phyloP scores from a whole-genome alignment of 2,888 invertebrate genomes.

The Tricholauxania praeusta region DNA sequence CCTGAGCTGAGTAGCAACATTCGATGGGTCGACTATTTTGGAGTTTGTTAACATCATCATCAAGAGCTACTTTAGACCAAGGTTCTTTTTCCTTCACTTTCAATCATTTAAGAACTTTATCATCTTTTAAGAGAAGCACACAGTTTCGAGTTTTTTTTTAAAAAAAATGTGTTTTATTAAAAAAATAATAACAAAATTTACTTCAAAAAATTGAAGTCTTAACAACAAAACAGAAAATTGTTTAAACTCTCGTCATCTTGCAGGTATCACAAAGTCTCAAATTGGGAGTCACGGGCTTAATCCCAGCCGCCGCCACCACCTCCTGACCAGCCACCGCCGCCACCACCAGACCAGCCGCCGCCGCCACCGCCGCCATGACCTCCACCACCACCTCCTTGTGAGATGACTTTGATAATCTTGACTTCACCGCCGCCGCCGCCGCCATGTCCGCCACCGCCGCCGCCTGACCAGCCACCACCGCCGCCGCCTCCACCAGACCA shows the following conservation, averaged over 20 bases:
- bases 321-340: constrained; percentile 33
- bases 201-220: constrained; percentile 9
- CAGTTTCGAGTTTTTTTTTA: too few species aligned
- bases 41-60: too few species aligned
- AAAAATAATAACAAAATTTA: not conserved
- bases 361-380: constrained; percentile 35
- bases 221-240: not conserved
- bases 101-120: too few species aligned
- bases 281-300: constrained; percentile 5
- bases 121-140: too few species aligned
- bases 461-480: constrained; percentile 32
- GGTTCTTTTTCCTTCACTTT: too few species aligned
- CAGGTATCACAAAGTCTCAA: constrained; percentile 7
- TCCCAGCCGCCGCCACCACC: constrained; percentile 33
- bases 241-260: not conserved
- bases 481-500: constrained; percentile 30
- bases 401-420: constrained; percentile 37
- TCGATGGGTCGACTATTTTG: too few species aligned
- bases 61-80: too few species aligned
- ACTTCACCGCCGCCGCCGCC: constrained; percentile 36
- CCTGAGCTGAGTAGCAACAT: too few species aligned
- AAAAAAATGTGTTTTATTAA: not conserved
- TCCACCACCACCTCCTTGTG: constrained; percentile 39
- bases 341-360: constrained; percentile 39
- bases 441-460: constrained; percentile 34